These are phyloP conservation scores for Psix sp. DNA, from an alignment of 1,140 invertebrate genomes.

Conservation along the genomic window DNA sequence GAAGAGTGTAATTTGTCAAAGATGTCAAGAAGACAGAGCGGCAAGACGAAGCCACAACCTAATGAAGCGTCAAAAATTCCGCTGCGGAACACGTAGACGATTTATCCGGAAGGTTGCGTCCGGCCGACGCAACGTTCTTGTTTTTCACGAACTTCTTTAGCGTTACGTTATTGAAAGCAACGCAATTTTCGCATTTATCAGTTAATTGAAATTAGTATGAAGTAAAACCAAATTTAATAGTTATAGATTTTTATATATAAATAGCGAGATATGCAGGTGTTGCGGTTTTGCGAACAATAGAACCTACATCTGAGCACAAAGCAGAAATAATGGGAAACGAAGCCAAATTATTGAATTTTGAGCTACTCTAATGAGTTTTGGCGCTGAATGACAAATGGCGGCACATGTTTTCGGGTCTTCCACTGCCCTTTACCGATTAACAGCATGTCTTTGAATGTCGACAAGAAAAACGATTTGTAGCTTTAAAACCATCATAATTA, in stretches of 20 bases:
- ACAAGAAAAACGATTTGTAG: constrained; percentile 42
- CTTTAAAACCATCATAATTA: constrained; percentile 9
- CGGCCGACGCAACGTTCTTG: constrained; percentile 57
- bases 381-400: constrained; percentile 40
- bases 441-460: constrained; percentile 8
- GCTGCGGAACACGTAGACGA: constrained; percentile 70
- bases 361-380: constrained; percentile 30
- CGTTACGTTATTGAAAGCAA: too few relatives aligned
- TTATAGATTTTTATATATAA: too few relatives aligned
- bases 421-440: constrained; percentile 22
- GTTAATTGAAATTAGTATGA: background rate
- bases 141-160: constrained; percentile 42
- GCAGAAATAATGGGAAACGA: constrained; percentile 34
- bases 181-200: too few relatives aligned
- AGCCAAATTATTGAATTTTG: constrained; percentile 38
- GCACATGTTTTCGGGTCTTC: constrained; percentile 26
- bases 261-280: too few relatives aligned
- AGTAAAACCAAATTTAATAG: too few relatives aligned
- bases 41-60: constrained; percentile 64
- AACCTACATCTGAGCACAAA: too few relatives aligned
- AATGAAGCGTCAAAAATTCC: constrained; percentile 75
- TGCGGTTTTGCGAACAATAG: too few relatives aligned
- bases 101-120: constrained; percentile 68
- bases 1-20: constrained; percentile 74
- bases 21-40: constrained; percentile 72